Conservation (phyloP, 2,113 vertebrate genomes). For the Phylloscopus trochilus region DNA sequence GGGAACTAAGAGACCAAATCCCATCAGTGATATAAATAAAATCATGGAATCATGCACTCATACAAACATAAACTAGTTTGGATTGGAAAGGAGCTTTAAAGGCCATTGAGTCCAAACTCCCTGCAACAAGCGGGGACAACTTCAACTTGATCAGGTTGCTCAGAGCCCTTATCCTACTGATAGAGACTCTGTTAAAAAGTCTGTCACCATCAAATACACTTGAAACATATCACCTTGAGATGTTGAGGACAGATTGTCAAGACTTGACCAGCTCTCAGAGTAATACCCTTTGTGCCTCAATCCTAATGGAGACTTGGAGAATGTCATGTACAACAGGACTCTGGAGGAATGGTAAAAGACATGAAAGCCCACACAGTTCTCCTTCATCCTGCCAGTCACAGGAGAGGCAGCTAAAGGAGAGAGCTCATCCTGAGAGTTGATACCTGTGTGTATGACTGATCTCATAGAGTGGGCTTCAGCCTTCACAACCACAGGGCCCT, state of each 20-base stretch:
- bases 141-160: neutral
- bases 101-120: neutral
- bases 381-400: neutral
- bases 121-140: neutral
- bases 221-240: neutral
- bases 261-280: neutral
- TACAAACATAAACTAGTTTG: neutral
- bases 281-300: neutral
- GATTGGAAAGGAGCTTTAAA: neutral
- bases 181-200: neutral
- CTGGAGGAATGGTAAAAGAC: neutral
- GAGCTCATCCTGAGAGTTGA: neutral
- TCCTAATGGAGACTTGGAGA: neutral
- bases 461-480: neutral
- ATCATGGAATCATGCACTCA: neutral
- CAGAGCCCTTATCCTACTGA: neutral
- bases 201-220: neutral
- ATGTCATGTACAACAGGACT: neutral
- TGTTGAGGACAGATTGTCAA: neutral
- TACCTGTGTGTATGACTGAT: neutral
- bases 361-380: neutral
- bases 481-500: neutral
- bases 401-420: neutral
- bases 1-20: neutral
- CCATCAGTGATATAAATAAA: neutral